Evolutionary conservation across 2,113 vertebrate species (phyloP), one percentile per base, ranked within the genome.

Genomic region (Mesoclemmys tuberculata): DNA sequence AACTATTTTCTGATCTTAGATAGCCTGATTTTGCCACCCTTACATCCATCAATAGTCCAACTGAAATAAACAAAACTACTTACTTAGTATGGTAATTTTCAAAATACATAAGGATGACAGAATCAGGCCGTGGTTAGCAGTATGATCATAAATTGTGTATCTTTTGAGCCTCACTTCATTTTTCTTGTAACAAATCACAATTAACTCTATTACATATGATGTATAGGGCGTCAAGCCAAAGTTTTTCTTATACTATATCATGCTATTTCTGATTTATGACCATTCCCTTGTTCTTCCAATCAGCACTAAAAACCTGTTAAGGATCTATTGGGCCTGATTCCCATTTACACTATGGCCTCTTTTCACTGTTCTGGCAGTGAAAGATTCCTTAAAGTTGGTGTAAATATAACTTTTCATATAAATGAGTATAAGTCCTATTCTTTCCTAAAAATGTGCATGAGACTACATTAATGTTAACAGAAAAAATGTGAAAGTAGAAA

Each of bases 311-410:
- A 41, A 61, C n/a, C 19, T 74, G 55, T 5, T 6, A 46, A 12
- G 78, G 13, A 35, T 9, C 74, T 7, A 7, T 27, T n/a, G n/a
- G 64, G 19, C 64, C 19, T 71, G 44, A 26, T 41, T 80, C 87
- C 18, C 0, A 2, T 14, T 8, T 22, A 49, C 2, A 26, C 0
- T 11, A 11, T 4, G 26, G 12, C 7, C 31, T 22, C 5, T 9
- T 19, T n/a, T 64, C 21, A 78, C 12, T 82, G 12, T 54, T 51
- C 1, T 29, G 22, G 1, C 27, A 71, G 19, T 5, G 18, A 18
- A 16, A n/a, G 3, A 38, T 16, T 44, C 41, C 29, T 2, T 52
- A 68, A 44, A 18, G 1, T 16, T 2, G 41, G 18, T 4, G 54
- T 7, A 21, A 26, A 85, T 77, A 27, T 44, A 77, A 77, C 26